A percentile compares a stretch with the other conserved stretches of the same genome.
Conservation (phyloP, 2,797 vertebrate genomes). For the Peromyscus nudipes region DNA sequence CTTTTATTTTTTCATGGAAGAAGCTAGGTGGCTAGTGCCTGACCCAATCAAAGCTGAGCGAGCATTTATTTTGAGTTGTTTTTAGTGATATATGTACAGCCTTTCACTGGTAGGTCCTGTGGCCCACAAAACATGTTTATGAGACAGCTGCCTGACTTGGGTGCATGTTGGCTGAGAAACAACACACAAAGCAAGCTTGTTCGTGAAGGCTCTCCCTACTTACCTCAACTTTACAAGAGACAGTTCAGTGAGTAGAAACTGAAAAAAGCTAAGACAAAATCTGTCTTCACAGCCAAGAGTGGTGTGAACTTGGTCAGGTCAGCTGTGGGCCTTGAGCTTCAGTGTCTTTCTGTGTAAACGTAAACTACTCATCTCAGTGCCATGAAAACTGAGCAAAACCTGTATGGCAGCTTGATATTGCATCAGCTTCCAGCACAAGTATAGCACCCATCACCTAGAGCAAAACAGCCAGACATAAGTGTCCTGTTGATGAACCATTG, state of each 20-base stretch:
- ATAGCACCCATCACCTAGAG: not conserved
- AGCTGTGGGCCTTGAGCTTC: not conserved
- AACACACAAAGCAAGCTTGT: not conserved
- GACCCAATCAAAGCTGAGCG: not conserved
- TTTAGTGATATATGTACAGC: not conserved
- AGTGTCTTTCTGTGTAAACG: not conserved
- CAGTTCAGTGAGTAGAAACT: not conserved
- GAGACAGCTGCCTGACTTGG: not conserved
- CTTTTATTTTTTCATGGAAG: not conserved
- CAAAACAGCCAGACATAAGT: not conserved
- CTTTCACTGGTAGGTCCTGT: not conserved
- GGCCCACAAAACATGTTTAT: constrained; percentile 9
- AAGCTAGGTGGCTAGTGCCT: not conserved
- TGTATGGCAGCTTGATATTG: not conserved
- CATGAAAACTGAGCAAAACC: constrained; percentile 22
- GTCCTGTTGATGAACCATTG: not conserved
- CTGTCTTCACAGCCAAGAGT: constrained; percentile 2
- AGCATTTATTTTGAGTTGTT: constrained; percentile 43
- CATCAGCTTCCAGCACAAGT: not conserved
- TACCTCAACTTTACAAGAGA: not conserved
- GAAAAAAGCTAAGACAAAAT: not conserved
- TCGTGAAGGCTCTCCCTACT: not conserved
- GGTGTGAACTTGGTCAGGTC: not conserved
- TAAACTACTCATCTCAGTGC: not conserved
- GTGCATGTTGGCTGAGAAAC: not conserved